Percentiles rank a stretch among this genome's conserved stretches.
Evolutionary conservation across 2,797 vertebrate genomes (phyloP).

Genomic region (Rhyacichthys aspro): DNA sequence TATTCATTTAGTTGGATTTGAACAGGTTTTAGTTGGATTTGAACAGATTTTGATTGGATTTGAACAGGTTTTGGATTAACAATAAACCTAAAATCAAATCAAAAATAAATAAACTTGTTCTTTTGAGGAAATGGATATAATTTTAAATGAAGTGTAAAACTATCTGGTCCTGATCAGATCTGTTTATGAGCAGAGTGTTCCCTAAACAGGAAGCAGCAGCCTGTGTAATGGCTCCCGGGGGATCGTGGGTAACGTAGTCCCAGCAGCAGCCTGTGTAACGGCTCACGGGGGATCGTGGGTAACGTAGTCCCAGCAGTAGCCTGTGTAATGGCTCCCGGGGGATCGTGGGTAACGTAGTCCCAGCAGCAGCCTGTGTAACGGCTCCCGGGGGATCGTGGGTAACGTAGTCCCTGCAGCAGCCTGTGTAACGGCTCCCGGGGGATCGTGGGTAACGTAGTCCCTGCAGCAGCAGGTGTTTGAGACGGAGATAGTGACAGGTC

Average conservation of each 20-base stretch:
- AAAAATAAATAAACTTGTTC: no score
- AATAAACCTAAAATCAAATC: no score
- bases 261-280: not conserved
- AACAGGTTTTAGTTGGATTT: no score
- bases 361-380: not conserved
- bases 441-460: conserved; percentile 5
- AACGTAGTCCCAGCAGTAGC: not conserved
- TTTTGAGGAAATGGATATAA: not conserved
- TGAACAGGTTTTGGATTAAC: no score
- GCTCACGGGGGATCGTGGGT: conserved; percentile 5
- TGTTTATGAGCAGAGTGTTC: not conserved
- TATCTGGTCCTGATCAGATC: not conserved
- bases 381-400: conserved; percentile 6
- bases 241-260: conserved; percentile 8
- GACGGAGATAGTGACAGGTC: not conserved
- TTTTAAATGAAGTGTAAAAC: conserved; percentile 5
- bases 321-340: not conserved
- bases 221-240: not conserved
- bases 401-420: not conserved
- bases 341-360: conserved; percentile 8
- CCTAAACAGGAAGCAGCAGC: conserved; percentile 1
- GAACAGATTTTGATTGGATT: no score
- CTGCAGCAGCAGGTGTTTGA: conserved; percentile 1
- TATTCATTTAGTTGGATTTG: no score
- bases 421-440: not conserved